Conservation (phyloP, 1,140 invertebrate genomes). For the Anthonomus grandis region DNA sequence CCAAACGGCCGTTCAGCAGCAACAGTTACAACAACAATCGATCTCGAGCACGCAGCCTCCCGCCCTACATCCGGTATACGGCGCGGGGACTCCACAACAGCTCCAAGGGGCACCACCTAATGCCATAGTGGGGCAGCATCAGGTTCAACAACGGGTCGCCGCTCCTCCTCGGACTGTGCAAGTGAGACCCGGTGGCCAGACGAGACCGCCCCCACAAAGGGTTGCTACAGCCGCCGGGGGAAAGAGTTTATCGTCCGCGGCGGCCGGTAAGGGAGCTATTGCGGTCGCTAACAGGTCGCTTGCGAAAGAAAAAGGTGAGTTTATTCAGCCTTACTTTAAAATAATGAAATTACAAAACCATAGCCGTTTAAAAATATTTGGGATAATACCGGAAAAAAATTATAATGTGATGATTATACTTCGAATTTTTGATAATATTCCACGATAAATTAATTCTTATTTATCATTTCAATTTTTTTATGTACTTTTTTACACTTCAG, state of each 20-base stretch:
- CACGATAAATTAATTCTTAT: too few species aligned
- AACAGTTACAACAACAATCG: conserved; percentile 23
- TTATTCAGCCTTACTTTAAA: not conserved
- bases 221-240: conserved; percentile 2
- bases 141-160: conserved; percentile 29
- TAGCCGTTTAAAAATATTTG: too few species aligned
- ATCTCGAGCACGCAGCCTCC: conserved; percentile 46
- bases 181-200: conserved; percentile 29
- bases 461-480: too few species aligned
- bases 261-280: conserved; percentile 7
- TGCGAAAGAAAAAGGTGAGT: conserved; percentile 24
- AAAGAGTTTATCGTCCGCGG: conserved; percentile 4
- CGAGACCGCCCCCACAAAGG: conserved; percentile 16
- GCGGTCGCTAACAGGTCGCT: conserved; percentile 6
- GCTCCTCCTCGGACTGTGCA: conserved; percentile 35
- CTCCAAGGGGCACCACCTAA: conserved; percentile 4
- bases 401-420: too few species aligned
- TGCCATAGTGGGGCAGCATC: not conserved
- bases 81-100: not conserved
- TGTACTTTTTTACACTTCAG: too few species aligned
- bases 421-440: too few species aligned
- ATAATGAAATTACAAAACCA: not conserved
- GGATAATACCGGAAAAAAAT: too few species aligned
- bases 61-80: conserved; percentile 47
- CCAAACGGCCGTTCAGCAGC: not conserved